phyloP scores from a whole-genome alignment of 2,888 invertebrate species.

The Pristionchus entomophagus region DNA sequence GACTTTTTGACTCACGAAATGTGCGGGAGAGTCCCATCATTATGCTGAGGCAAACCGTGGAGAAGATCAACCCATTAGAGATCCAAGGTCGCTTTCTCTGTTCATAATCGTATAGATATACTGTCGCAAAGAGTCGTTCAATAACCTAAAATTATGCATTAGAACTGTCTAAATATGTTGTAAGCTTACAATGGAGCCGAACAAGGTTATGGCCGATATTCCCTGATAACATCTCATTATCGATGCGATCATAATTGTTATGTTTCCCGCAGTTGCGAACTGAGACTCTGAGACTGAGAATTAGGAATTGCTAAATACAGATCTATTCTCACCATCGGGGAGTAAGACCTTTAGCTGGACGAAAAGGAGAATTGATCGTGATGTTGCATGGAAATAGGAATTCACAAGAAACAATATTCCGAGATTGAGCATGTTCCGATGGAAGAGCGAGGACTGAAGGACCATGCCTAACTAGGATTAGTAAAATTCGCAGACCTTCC shows the following conservation, averaged over 20 bases:
- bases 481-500: not conserved
- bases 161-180: not conserved
- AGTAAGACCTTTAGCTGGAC: not conserved
- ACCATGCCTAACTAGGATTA: no score
- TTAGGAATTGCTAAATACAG: not conserved
- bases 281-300: not conserved
- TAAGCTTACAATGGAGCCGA: not conserved
- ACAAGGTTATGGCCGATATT: not conserved
- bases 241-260: not conserved
- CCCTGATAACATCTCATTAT: not conserved
- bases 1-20: not conserved
- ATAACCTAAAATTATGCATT: not conserved
- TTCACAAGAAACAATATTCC: not conserved
- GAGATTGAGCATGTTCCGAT: not conserved
- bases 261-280: not conserved
- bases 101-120: not conserved
- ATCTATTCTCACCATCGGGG: not conserved
- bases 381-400: not conserved
- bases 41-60: not conserved
- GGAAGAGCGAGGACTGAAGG: not conserved
- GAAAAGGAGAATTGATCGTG: not conserved
- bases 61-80: not conserved
- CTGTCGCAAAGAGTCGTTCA: not conserved
- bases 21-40: not conserved
- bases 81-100: not conserved